Percentiles rank a stretch among this genome's conserved stretches.
Conservation (phyloP, 2,888 invertebrate genomes). For the Parnassius smintheus region DNA sequence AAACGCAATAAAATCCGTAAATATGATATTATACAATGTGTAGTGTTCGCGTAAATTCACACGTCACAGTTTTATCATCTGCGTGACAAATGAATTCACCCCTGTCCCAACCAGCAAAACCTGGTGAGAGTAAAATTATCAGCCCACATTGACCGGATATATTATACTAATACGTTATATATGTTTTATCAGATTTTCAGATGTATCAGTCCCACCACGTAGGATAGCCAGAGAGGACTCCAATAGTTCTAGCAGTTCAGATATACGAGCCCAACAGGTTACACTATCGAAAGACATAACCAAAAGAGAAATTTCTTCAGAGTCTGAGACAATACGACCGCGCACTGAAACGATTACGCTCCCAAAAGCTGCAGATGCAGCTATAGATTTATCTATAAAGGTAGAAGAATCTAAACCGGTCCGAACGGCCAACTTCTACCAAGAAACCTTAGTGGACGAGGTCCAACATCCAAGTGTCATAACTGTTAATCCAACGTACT, state of each 20-base stretch:
- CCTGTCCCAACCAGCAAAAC: too few species aligned
- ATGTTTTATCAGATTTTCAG: conserved; percentile 52
- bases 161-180: too few species aligned
- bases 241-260: conserved; percentile 62
- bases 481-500: conserved; percentile 62
- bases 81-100: too few species aligned
- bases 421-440: conserved; percentile 68
- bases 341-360: conserved; percentile 50
- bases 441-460: conserved; percentile 64
- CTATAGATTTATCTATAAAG: conserved; percentile 57
- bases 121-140: too few species aligned
- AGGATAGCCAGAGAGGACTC: conserved; percentile 64
- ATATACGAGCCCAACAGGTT: conserved; percentile 40
- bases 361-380: conserved; percentile 44
- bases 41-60: too few species aligned
- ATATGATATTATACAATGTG: too few species aligned
- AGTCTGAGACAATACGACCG: conserved; percentile 44
- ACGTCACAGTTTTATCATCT: too few species aligned
- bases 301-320: conserved; percentile 44
- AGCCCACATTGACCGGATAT: too few species aligned
- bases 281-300: conserved; percentile 42
- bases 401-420: conserved; percentile 43
- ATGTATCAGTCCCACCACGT: conserved; percentile 51
- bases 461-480: conserved; percentile 63
- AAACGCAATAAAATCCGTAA: too few species aligned